Evolutionary conservation across 2,113 vertebrate genomes (phyloP).

Genomic region (Seriola aureovittata): DNA sequence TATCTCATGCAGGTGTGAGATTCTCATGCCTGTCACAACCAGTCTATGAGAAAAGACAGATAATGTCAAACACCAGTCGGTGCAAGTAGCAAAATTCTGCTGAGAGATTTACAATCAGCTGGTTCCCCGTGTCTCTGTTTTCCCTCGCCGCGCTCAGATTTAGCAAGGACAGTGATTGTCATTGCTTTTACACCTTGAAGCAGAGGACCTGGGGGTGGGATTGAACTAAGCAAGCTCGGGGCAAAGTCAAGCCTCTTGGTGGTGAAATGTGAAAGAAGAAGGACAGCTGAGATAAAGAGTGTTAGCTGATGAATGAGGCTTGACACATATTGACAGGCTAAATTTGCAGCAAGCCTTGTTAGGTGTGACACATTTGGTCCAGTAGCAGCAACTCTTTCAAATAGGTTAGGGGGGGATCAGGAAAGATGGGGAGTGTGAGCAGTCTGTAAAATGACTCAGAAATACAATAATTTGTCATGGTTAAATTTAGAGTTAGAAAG

Average conservation of each 20-base stretch:
- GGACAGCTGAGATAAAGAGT: constrained; percentile 72
- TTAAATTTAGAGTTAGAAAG: constrained; percentile 76
- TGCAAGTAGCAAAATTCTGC: constrained; percentile 10
- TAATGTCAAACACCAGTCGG: constrained; percentile 40
- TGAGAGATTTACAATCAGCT: constrained; percentile 53
- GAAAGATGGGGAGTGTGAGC: constrained; percentile 33
- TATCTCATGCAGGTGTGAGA: constrained; percentile 58
- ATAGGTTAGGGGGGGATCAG: constrained; percentile 60
- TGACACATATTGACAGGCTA: constrained; percentile 83
- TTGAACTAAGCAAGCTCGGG: constrained; percentile 53
- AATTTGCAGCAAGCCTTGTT: constrained; percentile 81
- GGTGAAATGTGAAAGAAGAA: constrained; percentile 67
- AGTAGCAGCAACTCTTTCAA: constrained; percentile 70
- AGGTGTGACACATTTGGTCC: constrained; percentile 82
- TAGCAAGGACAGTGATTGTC: constrained; percentile 65
- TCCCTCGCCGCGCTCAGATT: constrained; percentile 18
- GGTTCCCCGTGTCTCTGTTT: constrained; percentile 20
- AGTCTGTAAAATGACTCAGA: constrained; percentile 72
- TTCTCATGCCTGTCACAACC: constrained; percentile 60
- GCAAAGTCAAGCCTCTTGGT: constrained; percentile 75
- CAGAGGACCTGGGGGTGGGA: constrained; percentile 57
- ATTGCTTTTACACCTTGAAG: constrained; percentile 63
- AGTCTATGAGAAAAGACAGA: constrained; percentile 39
- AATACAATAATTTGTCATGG: constrained; percentile 80
- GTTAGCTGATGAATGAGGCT: constrained; percentile 80